These are phyloP conservation scores for Tamandua tetradactyla DNA, from an alignment of 2,797 vertebrate genomes.

Conservation along the genomic window DNA sequence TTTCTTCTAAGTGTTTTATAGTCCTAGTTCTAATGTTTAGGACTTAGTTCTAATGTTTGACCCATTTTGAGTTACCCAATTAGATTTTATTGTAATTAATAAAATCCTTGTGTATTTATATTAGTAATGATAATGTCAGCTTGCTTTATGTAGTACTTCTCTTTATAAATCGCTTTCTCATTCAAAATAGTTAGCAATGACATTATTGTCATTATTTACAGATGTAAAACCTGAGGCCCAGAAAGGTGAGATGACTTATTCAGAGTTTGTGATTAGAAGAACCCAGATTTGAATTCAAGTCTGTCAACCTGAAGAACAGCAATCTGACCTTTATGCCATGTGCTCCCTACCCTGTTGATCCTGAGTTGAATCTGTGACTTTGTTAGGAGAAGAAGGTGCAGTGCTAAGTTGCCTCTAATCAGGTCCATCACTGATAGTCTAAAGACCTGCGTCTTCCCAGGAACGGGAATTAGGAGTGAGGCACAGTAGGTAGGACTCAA, in stretches of 20 bases:
- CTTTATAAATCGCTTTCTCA: background rate
- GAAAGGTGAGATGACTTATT: background rate
- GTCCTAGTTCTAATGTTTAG: too few species aligned
- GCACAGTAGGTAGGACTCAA: background rate
- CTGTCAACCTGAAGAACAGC: fast-evolving
- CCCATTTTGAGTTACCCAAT: too few species aligned
- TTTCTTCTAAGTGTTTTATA: too few species aligned
- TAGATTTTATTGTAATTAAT: too few species aligned
- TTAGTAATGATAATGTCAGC: background rate
- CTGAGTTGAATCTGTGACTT: background rate
- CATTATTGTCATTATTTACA: background rate
- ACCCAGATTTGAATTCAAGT: background rate
- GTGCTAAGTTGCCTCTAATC: background rate
- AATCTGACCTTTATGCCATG: background rate
- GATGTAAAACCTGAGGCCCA: background rate
- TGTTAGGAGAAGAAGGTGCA: background rate
- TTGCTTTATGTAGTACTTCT: fast-evolving
- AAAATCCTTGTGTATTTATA: background rate
- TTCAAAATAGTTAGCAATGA: background rate
- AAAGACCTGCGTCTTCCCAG: background rate
- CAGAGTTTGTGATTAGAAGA: background rate
- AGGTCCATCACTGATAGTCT: background rate
- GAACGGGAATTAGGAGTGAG: background rate
- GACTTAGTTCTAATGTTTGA: too few species aligned
- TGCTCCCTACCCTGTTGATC: background rate